A percentile compares a stretch with the other conserved stretches of the same genome.
These are phyloP conservation scores for Drosophila baimaii DNA, from an alignment of 1,140 invertebrate species.

Conservation along the genomic window DNA sequence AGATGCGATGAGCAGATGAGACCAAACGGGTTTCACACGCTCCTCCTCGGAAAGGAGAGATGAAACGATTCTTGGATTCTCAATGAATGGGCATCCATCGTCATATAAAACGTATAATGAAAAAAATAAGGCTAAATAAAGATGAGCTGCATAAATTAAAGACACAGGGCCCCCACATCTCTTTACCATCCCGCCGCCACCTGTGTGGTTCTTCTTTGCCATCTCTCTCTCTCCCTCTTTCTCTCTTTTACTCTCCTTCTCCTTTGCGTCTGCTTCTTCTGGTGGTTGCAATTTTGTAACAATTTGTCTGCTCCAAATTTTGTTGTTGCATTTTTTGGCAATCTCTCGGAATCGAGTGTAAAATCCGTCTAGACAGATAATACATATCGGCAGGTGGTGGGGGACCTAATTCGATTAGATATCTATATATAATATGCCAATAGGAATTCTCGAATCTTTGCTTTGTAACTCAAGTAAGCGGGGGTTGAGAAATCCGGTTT, in stretches of 20 bases:
- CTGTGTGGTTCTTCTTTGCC: conserved; percentile 9
- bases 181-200: neutral
- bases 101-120: conserved; percentile 2
- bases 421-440: neutral
- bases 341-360: conserved; percentile 32
- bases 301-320: conserved; percentile 61
- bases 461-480: conserved; percentile 10
- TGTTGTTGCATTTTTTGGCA: conserved; percentile 33
- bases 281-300: conserved; percentile 65
- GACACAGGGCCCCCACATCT: conserved; percentile 18
- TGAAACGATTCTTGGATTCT: conserved; percentile 67
- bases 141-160: conserved; percentile 78
- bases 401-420: conserved; percentile 13
- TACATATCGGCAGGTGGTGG: conserved; percentile 14
- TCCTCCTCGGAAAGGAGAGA: conserved; percentile 41
- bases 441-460: conserved; percentile 12
- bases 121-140: conserved; percentile 72
- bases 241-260: neutral
- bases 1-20: conserved; percentile 32
- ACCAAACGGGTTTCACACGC: conserved; percentile 61
- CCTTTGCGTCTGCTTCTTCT: conserved; percentile 10
- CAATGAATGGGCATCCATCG: conserved; percentile 53
- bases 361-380: conserved; percentile 32
- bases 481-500: conserved; percentile 25
- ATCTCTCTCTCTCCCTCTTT: neutral